phyloP scores from a whole-genome alignment of 2,113 vertebrate genomes.

The Bos indicus region DNA sequence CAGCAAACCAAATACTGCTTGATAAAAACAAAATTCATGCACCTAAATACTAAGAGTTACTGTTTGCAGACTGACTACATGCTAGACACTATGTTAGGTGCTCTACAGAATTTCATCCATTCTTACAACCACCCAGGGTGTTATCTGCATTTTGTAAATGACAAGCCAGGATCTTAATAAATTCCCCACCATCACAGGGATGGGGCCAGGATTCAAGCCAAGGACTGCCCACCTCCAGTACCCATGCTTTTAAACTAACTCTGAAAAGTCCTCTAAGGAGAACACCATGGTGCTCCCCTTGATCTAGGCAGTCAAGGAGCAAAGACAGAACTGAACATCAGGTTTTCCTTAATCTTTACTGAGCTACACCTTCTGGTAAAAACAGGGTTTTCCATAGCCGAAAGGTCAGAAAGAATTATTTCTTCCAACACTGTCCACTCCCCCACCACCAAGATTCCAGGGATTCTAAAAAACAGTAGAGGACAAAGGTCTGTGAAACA shows the following conservation, averaged over 20 bases:
- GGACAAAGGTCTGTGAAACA: slow-evolving; percentile 25
- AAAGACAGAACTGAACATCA: background rate
- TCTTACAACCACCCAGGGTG: background rate
- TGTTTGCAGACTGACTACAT: background rate
- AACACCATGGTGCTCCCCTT: background rate
- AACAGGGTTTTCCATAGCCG: background rate
- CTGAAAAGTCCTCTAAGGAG: background rate
- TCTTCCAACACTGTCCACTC: background rate
- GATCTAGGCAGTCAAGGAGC: background rate
- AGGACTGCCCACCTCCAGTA: background rate
- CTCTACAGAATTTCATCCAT: background rate
- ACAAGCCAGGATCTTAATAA: background rate
- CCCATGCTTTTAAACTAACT: background rate
- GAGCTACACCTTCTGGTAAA: background rate
- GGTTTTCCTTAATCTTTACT: background rate
- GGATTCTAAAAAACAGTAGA: slow-evolving; percentile 3
- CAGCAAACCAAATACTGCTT: slow-evolving; percentile 22
- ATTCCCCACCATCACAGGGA: background rate
- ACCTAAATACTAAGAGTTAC: background rate
- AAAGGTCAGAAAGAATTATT: slow-evolving; percentile 8
- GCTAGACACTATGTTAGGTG: background rate
- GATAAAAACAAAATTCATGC: background rate
- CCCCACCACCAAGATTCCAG: background rate
- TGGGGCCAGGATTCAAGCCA: background rate
- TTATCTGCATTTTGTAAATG: background rate